phyloP scores from a whole-genome alignment of 1,140 invertebrate genomes.

The Trichogramma pretiosum region DNA sequence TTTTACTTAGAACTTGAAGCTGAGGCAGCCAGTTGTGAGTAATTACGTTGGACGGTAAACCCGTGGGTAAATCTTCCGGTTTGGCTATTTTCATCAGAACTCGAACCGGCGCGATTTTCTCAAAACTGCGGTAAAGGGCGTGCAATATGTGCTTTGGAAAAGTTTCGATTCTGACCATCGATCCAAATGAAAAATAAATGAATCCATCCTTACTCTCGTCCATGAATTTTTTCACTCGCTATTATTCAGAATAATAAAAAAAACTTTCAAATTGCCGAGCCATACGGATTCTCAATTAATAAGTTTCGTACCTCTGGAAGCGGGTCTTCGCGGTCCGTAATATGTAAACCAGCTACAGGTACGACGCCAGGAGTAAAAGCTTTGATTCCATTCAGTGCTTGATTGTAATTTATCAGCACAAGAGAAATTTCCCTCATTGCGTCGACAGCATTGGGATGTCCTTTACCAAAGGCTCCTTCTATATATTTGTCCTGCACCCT shows the following conservation, averaged over 20 bases:
- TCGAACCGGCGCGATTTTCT: constrained; percentile 28
- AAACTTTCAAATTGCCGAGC: background rate
- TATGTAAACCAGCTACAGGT: constrained; percentile 54
- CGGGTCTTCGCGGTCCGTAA: constrained; percentile 23
- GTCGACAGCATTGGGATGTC: constrained; percentile 31
- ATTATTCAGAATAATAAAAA: background rate
- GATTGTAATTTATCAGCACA: constrained; percentile 49
- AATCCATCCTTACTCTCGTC: constrained; percentile 59
- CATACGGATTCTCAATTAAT: background rate
- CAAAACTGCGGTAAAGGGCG: constrained; percentile 26
- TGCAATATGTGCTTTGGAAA: constrained; percentile 25
- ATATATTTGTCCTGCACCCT: constrained; percentile 19
- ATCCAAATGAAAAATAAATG: constrained; percentile 65
- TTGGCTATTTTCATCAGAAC: constrained; percentile 29
- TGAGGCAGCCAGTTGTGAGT: constrained; percentile 57
- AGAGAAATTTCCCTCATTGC: constrained; percentile 42
- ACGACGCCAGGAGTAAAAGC: constrained; percentile 44
- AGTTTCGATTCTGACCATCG: constrained; percentile 57
- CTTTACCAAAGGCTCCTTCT: constrained; percentile 35
- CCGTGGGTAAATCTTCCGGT: constrained; percentile 28
- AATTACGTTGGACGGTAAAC: constrained; percentile 52
- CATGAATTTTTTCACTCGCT: constrained; percentile 51
- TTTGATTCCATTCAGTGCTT: constrained; percentile 42
- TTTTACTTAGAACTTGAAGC: constrained; percentile 40
- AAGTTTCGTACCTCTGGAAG: constrained; percentile 21